phyloP scores from a whole-genome alignment of 2,113 vertebrate species.

The Heptranchias perlo region DNA sequence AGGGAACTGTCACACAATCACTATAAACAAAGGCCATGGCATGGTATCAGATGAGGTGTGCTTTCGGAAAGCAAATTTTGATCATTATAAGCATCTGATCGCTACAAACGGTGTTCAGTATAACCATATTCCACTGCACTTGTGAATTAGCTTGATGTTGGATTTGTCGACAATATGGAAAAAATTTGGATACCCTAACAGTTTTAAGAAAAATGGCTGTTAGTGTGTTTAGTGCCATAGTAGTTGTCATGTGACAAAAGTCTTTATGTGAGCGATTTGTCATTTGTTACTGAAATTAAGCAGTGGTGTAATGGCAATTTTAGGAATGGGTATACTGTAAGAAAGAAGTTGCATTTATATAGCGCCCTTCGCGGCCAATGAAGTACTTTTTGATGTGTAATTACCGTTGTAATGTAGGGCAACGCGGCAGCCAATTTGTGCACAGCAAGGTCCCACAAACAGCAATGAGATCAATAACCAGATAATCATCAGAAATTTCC shows the following conservation, averaged over 20 bases:
- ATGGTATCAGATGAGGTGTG: no score
- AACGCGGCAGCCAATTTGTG: not conserved
- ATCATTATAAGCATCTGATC: not conserved
- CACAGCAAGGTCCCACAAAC: no score
- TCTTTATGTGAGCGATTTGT: no score
- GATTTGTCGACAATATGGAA: not conserved
- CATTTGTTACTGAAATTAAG: no score
- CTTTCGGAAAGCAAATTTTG: not conserved
- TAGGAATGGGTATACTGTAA: no score
- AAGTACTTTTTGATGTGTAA: not conserved
- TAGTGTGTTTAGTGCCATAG: no score
- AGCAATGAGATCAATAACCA: not conserved
- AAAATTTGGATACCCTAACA: not conserved
- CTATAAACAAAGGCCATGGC: no score
- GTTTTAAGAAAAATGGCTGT: no score
- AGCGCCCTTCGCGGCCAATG: not conserved
- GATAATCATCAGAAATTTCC: not conserved
- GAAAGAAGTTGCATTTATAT: not conserved
- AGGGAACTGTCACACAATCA: not conserved
- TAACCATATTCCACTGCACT: no score
- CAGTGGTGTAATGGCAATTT: no score
- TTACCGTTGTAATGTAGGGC: not conserved
- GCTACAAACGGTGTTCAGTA: no score
- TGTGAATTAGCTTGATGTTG: not conserved
- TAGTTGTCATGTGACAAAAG: no score